Conservation (phyloP, 2,113 vertebrate genomes). For the Aphelocoma coerulescens region DNA sequence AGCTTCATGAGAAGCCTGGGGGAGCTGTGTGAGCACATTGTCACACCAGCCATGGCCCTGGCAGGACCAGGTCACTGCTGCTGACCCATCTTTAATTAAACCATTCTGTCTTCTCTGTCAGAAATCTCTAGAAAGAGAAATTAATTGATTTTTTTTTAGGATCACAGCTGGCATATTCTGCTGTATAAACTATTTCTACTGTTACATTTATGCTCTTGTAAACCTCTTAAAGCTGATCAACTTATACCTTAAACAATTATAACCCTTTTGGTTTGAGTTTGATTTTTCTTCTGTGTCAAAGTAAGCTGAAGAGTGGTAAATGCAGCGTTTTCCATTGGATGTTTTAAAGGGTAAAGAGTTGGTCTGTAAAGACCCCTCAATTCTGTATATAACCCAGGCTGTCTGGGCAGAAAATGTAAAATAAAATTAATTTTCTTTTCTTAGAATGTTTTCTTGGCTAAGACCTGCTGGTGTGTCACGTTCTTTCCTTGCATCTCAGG, state of each 20-base stretch:
- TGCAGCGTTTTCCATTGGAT: not conserved
- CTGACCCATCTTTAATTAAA: not conserved
- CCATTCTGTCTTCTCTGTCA: not conserved
- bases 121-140: not conserved
- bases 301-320: not conserved
- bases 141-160: not conserved
- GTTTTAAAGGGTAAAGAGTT: not conserved
- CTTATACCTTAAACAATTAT: not conserved
- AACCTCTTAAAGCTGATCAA: not conserved
- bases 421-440: not conserved
- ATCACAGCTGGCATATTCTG: not conserved
- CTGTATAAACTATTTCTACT: not conserved
- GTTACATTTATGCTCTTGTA: not conserved
- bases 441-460: not conserved
- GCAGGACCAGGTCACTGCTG: not conserved
- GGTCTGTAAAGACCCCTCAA: not conserved
- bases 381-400: not conserved
- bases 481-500: not conserved
- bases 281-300: not conserved
- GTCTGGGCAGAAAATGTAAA: not conserved
- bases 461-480: rapidly evolving
- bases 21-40: not conserved
- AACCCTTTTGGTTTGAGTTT: not conserved
- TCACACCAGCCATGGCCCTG: not conserved
- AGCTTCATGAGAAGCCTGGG: not conserved